phyloP scores from a whole-genome alignment of 1,140 invertebrate species.

The Tyrophagus putrescentiae region DNA sequence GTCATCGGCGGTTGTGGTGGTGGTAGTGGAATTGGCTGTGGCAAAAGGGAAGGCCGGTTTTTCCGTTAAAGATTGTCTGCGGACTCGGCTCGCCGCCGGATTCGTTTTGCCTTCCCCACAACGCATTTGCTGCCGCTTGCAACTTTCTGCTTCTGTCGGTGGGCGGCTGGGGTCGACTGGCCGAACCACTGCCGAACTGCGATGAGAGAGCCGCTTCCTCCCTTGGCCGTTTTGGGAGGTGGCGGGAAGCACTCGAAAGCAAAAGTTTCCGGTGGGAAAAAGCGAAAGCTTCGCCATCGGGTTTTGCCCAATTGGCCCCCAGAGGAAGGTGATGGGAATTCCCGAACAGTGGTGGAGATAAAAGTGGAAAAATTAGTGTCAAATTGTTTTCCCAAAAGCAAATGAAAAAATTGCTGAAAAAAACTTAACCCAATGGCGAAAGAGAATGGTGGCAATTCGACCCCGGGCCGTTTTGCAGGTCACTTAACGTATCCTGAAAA shows the following conservation, averaged over 20 bases:
- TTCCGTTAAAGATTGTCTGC: background rate
- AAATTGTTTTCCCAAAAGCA: too few species aligned
- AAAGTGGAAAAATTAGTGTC: too few species aligned
- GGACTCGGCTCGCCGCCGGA: background rate
- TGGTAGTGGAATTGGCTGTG: background rate
- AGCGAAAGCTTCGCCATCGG: conserved; percentile 85
- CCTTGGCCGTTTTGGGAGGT: background rate
- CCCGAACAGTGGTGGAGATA: too few species aligned
- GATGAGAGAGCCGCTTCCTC: background rate
- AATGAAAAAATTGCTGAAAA: too few species aligned
- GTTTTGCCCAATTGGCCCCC: conserved; percentile 86
- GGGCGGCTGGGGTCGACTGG: background rate
- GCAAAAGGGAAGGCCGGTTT: too few species aligned
- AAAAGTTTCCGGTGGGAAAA: conserved; percentile 66
- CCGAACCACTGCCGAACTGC: background rate
- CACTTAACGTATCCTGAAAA: conserved; percentile 85
- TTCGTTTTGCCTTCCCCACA: background rate
- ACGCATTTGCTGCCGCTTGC: background rate
- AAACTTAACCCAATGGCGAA: conserved; percentile 85
- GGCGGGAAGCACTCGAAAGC: conserved; percentile 52
- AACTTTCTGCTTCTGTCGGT: background rate
- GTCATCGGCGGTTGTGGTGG: background rate
- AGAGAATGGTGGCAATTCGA: conserved; percentile 85
- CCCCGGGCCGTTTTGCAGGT: conserved; percentile 79
- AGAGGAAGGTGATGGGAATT: conserved; percentile 82